Percentiles rank a stretch among this genome's conserved stretches.
These are phyloP conservation scores for Clarias fuscus DNA, from an alignment of 2,797 vertebrate species.

Conservation along the genomic window DNA sequence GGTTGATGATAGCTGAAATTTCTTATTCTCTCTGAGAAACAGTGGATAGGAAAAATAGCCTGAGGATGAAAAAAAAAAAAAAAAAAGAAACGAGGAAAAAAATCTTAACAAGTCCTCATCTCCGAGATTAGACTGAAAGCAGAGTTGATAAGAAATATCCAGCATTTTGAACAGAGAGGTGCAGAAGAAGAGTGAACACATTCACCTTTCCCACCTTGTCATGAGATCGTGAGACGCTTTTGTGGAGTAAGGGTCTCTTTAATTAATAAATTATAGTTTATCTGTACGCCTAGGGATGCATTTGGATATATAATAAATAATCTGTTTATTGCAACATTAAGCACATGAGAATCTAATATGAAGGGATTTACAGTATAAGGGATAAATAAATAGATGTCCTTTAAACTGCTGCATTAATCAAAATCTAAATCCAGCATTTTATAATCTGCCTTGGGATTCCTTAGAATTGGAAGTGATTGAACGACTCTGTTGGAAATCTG, in stretches of 20 bases:
- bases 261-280: background rate
- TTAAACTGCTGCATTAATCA: background rate
- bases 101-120: slow-evolving; percentile 48
- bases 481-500: background rate
- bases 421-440: background rate
- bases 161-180: slow-evolving; percentile 49
- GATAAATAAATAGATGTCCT: background rate
- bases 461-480: background rate
- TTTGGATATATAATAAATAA: background rate
- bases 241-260: background rate
- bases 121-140: slow-evolving; percentile 60
- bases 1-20: slow-evolving; percentile 71
- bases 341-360: background rate
- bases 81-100: slow-evolving; percentile 8
- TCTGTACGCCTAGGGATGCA: background rate
- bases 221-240: background rate
- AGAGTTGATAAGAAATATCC: slow-evolving; percentile 48
- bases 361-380: too few species aligned
- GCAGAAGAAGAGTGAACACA: slow-evolving; percentile 19
- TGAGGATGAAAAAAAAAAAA: slow-evolving; percentile 51
- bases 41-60: slow-evolving; percentile 69
- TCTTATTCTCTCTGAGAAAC: slow-evolving; percentile 73
- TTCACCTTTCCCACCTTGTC: slow-evolving; percentile 10
- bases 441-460: background rate
- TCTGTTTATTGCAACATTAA: background rate